Conservation (phyloP, 2,113 vertebrate genomes). For the Coptodon rendalli region DNA sequence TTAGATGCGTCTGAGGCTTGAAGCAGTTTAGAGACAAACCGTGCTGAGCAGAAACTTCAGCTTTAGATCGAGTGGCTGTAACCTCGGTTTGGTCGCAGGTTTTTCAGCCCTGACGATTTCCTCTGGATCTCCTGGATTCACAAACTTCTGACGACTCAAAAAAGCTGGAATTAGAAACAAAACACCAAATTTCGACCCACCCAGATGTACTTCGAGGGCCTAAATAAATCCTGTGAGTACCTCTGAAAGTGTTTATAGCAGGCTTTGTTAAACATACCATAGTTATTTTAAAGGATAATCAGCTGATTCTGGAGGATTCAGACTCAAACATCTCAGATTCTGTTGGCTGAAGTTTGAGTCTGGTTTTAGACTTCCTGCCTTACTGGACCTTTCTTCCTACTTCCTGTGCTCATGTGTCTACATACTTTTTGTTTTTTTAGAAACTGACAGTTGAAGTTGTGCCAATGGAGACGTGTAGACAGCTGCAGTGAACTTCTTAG, state of each 20-base stretch:
- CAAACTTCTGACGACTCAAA: background rate
- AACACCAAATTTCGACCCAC: accelerated
- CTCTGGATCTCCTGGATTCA: background rate
- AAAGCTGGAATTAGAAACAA: background rate
- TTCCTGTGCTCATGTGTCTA: background rate
- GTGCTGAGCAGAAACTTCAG: background rate
- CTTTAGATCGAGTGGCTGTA: background rate
- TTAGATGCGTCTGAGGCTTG: background rate
- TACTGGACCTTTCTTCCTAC: background rate
- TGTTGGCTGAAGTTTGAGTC: background rate
- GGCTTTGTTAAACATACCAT: background rate
- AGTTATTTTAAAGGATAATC: background rate
- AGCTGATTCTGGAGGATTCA: background rate
- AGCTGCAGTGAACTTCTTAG: background rate
- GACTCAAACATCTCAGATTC: background rate
- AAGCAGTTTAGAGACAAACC: background rate
- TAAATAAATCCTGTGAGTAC: background rate
- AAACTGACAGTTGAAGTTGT: background rate
- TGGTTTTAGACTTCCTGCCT: background rate
- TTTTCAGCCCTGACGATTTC: background rate
- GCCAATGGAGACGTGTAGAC: background rate
- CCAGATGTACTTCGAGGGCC: background rate
- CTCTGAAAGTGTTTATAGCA: background rate
- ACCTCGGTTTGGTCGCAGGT: accelerated
- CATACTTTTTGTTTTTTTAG: background rate